Evolutionary conservation across 1,140 invertebrate genomes (phyloP).

Genomic region (Leptopilina clavipes): DNA sequence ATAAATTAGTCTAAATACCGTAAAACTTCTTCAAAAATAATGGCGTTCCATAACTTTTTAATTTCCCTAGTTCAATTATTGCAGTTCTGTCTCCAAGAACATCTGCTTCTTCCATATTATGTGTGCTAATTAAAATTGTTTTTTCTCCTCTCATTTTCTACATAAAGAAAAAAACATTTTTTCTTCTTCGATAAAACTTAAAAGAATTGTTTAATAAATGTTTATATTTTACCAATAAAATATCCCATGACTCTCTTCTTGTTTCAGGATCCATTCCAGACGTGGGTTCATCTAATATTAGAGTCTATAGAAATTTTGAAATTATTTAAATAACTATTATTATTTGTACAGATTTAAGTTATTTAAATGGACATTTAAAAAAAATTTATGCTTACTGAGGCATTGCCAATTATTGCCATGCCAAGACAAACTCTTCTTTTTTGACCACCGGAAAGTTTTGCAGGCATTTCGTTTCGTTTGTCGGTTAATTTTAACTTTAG

Average conservation of each 20-base stretch:
- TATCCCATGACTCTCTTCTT: slow-evolving; percentile 91
- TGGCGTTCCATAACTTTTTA: slow-evolving; percentile 89
- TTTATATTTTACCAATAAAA: slow-evolving; percentile 76
- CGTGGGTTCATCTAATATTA: slow-evolving; percentile 95
- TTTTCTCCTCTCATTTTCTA: slow-evolving; percentile 77
- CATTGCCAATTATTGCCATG: slow-evolving; percentile 76
- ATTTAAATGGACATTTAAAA: slow-evolving; percentile 27
- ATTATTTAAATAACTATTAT: too few relatives aligned
- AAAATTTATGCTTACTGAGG: slow-evolving; percentile 45
- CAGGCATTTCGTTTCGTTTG: slow-evolving; percentile 65
- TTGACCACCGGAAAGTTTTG: slow-evolving; percentile 79
- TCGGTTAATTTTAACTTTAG: slow-evolving; percentile 39
- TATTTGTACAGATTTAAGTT: too few relatives aligned
- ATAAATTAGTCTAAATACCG: slow-evolving; percentile 74
- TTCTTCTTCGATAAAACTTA: neutral
- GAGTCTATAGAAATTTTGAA: slow-evolving; percentile 52
- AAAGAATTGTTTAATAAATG: slow-evolving; percentile 11
- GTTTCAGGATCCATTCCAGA: slow-evolving; percentile 97
- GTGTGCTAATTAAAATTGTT: slow-evolving; percentile 95
- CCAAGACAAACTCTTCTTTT: slow-evolving; percentile 79
- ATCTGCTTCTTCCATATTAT: slow-evolving; percentile 99
- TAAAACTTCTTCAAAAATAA: slow-evolving; percentile 91
- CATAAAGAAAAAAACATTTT: slow-evolving; percentile 36
- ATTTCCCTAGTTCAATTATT: slow-evolving; percentile 88
- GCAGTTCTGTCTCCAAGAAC: slow-evolving; percentile 93